These are phyloP conservation scores for Dermolepida albohirtum DNA, from an alignment of 2,888 invertebrate species.

Conservation along the genomic window DNA sequence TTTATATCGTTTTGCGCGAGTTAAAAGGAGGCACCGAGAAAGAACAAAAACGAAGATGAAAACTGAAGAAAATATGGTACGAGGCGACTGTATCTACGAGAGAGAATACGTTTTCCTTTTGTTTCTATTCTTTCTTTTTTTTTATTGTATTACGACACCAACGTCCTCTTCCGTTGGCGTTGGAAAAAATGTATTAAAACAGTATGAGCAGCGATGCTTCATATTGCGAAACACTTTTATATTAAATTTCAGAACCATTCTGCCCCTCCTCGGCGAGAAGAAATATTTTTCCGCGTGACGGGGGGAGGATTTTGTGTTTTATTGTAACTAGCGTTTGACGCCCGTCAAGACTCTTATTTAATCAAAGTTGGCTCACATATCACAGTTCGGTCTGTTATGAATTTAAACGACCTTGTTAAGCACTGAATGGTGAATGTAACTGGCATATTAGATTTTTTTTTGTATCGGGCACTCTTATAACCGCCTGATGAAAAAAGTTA, in stretches of 20 bases:
- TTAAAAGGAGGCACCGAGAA: too few species aligned
- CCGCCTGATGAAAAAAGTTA: too few species aligned
- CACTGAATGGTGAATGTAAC: conserved; percentile 53
- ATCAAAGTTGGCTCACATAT: background rate
- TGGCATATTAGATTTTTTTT: conserved; percentile 54
- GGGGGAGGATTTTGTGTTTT: conserved; percentile 36
- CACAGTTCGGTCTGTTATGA: conserved; percentile 53
- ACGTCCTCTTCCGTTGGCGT: too few species aligned
- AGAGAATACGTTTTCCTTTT: conserved; percentile 12
- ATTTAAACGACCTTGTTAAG: conserved; percentile 59
- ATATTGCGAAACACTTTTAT: conserved; percentile 49
- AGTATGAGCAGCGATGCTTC: conserved; percentile 47
- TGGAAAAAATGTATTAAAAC: conserved; percentile 48
- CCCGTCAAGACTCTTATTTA: too few species aligned
- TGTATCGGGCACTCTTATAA: conserved; percentile 44
- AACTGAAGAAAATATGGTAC: background rate
- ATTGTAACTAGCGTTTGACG: conserved; percentile 37
- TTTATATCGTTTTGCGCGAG: conserved; percentile 20
- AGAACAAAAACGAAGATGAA: too few species aligned
- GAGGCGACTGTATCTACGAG: conserved; percentile 7
- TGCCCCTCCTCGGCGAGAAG: conserved; percentile 3
- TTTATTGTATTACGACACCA: too few species aligned
- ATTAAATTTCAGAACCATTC: conserved; percentile 49
- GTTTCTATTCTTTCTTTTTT: conserved; percentile 25
- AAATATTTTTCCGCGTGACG: conserved; percentile 1